Conservation (phyloP, 2,888 invertebrate species). For the Campaea margaritaria region DNA sequence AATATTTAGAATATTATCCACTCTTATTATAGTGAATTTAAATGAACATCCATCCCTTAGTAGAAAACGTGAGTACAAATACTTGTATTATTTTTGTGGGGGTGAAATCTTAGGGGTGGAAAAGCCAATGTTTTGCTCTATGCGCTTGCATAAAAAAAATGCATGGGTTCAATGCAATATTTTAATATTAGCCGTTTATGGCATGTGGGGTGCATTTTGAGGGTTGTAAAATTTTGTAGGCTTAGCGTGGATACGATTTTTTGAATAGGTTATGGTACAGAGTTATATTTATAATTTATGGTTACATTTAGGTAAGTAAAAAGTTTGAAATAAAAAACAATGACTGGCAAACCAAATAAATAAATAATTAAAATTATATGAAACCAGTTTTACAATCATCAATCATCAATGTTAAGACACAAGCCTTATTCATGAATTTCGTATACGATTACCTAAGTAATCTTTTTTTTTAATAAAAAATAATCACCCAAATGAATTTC, state of each 20-base stretch:
- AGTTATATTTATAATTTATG: too few species aligned
- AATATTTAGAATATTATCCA: not conserved
- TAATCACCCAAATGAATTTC: too few species aligned
- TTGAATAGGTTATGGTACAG: not conserved
- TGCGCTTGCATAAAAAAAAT: constrained; percentile 74
- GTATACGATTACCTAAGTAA: too few species aligned
- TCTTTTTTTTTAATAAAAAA: too few species aligned
- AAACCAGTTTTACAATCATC: too few species aligned
- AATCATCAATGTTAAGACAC: too few species aligned
- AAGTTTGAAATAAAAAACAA: too few species aligned
- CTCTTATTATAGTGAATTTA: constrained; percentile 64
- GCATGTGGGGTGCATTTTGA: constrained; percentile 73
- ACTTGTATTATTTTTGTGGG: constrained; percentile 80
- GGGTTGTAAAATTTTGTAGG: constrained; percentile 53
- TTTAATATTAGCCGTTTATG: constrained; percentile 83
- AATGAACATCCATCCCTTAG: constrained; percentile 66
- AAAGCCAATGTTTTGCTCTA: constrained; percentile 80
- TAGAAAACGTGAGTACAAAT: constrained; percentile 78
- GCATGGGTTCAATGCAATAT: constrained; percentile 80
- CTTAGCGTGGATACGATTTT: constrained; percentile 56
- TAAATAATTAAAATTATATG: too few species aligned
- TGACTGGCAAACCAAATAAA: too few species aligned
- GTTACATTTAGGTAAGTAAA: too few species aligned
- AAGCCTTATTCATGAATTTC: too few species aligned
- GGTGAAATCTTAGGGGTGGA: constrained; percentile 65